Conservation (phyloP, 2,797 vertebrate genomes). For the Naso thynnoides region DNA sequence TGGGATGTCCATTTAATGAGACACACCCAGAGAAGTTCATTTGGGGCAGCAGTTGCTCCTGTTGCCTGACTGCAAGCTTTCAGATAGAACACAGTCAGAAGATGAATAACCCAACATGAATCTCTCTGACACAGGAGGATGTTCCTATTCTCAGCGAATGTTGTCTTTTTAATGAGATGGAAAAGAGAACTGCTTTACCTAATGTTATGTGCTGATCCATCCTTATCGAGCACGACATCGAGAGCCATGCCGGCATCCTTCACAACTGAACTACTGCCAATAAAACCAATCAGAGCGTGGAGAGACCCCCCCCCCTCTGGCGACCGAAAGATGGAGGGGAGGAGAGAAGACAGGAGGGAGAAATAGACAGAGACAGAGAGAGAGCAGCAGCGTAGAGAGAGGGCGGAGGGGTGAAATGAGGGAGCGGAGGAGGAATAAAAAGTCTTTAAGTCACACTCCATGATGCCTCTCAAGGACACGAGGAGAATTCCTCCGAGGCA, state of each 20-base stretch:
- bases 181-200: conserved; percentile 65
- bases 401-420: conserved; percentile 24
- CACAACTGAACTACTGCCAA: conserved; percentile 71
- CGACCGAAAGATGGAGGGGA: conserved; percentile 31
- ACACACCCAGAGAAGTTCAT: conserved; percentile 15
- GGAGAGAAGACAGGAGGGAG: conserved; percentile 34
- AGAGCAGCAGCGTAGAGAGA: conserved; percentile 23
- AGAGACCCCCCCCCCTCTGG: conserved; percentile 50
- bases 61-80: neutral
- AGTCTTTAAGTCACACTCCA: conserved; percentile 48
- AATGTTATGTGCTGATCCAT: conserved; percentile 73
- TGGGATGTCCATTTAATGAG: conserved; percentile 28
- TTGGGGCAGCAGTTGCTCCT: neutral
- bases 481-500: conserved; percentile 34
- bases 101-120: conserved; percentile 47
- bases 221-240: conserved; percentile 74
- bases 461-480: conserved; percentile 56
- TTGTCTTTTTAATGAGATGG: conserved; percentile 72
- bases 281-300: conserved; percentile 79
- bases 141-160: conserved; percentile 50
- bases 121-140: conserved; percentile 54
- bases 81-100: conserved; percentile 23
- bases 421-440: conserved; percentile 40
- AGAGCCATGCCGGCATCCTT: conserved; percentile 66
- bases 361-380: conserved; percentile 29